Conservation (phyloP, 2,888 invertebrate species). For the Rhopalosiphum nymphaeae region DNA sequence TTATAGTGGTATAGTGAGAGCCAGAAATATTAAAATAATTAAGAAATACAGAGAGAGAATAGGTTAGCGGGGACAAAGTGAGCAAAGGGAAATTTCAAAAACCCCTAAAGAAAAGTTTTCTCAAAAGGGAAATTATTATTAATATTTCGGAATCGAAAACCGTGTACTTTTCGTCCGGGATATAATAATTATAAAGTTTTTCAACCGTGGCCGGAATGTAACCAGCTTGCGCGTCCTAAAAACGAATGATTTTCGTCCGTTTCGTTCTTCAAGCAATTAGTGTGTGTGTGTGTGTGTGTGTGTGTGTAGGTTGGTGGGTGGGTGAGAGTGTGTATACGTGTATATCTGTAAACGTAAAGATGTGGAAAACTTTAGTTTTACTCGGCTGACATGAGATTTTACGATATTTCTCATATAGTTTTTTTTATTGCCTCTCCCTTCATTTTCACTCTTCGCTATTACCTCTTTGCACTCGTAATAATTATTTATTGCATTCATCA, state of each 20-base stretch:
- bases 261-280: constrained; percentile 58
- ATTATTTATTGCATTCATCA: constrained; percentile 42
- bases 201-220: constrained; percentile 59
- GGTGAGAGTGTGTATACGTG: background rate
- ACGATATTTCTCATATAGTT: constrained; percentile 49
- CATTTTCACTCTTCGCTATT: background rate
- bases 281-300: background rate
- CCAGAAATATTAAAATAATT: constrained; percentile 59
- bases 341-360: constrained; percentile 9
- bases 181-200: constrained; percentile 65
- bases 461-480: constrained; percentile 42
- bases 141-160: constrained; percentile 64
- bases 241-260: constrained; percentile 61
- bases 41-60: constrained; percentile 20
- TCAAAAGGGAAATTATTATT: constrained; percentile 64
- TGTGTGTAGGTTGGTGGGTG: background rate
- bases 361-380: constrained; percentile 48
- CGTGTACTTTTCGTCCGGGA: constrained; percentile 56
- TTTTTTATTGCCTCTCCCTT: background rate
- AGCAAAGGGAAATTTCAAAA: constrained; percentile 9
- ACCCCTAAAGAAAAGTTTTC: constrained; percentile 60
- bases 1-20: background rate
- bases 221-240: constrained; percentile 62
- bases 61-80: background rate
- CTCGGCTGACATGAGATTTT: constrained; percentile 57